These are phyloP conservation scores for Bombus confusus DNA, from an alignment of 1,140 invertebrate species.

Conservation along the genomic window DNA sequence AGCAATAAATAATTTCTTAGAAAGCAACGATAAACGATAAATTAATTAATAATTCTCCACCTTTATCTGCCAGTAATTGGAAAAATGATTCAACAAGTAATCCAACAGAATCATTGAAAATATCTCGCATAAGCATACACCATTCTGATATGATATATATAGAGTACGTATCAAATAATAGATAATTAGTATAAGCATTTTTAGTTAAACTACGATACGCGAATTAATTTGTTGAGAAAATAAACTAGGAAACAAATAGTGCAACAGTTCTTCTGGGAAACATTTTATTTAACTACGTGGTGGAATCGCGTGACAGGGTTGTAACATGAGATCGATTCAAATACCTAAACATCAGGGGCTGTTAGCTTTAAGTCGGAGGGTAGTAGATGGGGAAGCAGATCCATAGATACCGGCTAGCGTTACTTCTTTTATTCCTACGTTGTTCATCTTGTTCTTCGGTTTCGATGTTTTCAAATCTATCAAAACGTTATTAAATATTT, in stretches of 20 bases:
- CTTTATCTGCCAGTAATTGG: neutral
- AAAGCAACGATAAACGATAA: neutral
- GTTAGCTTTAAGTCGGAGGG: slow-evolving; percentile 29
- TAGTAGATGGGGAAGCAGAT: neutral
- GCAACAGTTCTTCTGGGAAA: neutral
- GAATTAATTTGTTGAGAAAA: neutral
- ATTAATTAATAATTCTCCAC: neutral
- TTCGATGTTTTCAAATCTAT: too few relatives aligned
- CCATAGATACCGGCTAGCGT: neutral
- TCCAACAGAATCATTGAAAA: too few relatives aligned
- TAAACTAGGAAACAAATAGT: neutral
- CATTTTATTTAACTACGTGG: neutral
- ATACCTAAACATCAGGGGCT: slow-evolving; percentile 35
- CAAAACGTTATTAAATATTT: too few relatives aligned
- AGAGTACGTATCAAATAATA: too few relatives aligned
- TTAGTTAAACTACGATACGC: too few relatives aligned
- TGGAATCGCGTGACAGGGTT: slow-evolving; percentile 36
- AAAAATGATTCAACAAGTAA: too few relatives aligned
- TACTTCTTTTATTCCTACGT: neutral
- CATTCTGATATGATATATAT: too few relatives aligned
- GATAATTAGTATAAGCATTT: too few relatives aligned
- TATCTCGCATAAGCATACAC: too few relatives aligned
- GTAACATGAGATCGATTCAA: slow-evolving; percentile 39
- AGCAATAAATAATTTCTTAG: neutral
- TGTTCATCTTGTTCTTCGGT: neutral